phyloP scores from a whole-genome alignment of 2,113 vertebrate species.

The Apistogramma diplotaenia region DNA sequence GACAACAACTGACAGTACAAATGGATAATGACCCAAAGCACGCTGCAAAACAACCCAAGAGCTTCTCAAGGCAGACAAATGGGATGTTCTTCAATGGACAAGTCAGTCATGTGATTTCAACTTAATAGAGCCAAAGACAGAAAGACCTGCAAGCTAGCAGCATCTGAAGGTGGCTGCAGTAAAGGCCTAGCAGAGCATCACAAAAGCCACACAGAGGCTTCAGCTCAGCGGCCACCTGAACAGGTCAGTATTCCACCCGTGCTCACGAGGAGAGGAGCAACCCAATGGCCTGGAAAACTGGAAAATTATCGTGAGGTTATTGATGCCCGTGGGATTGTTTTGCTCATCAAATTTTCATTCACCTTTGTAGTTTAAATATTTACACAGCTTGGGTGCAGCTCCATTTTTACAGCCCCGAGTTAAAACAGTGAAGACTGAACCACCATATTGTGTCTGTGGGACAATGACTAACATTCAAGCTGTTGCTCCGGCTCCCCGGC shows the following conservation, averaged over 20 bases:
- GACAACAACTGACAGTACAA: background rate
- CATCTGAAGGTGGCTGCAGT: background rate
- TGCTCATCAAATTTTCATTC: slow-evolving; percentile 30
- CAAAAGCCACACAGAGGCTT: background rate
- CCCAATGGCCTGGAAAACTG: background rate
- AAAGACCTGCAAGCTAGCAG: background rate
- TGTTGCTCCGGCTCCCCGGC: slow-evolving; percentile 9
- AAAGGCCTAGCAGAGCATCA: background rate
- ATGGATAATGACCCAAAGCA: background rate
- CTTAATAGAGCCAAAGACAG: background rate
- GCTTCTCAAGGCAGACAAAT: too few species aligned
- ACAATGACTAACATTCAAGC: slow-evolving; percentile 5
- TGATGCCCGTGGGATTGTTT: background rate
- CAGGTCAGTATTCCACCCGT: background rate
- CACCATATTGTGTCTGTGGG: background rate
- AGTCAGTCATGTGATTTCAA: background rate
- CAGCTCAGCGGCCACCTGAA: background rate
- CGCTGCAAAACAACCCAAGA: too few species aligned
- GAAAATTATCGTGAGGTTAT: background rate
- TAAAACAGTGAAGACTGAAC: background rate
- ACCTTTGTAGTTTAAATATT: slow-evolving; percentile 64
- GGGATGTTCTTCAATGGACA: background rate
- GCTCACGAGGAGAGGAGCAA: background rate
- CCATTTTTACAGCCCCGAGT: background rate
- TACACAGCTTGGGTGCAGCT: slow-evolving; percentile 17